Evolutionary conservation across 2,888 invertebrate genomes (phyloP), one percentile per base, ranked within the genome.

Genomic region (Ceriagrion tenellum): DNA sequence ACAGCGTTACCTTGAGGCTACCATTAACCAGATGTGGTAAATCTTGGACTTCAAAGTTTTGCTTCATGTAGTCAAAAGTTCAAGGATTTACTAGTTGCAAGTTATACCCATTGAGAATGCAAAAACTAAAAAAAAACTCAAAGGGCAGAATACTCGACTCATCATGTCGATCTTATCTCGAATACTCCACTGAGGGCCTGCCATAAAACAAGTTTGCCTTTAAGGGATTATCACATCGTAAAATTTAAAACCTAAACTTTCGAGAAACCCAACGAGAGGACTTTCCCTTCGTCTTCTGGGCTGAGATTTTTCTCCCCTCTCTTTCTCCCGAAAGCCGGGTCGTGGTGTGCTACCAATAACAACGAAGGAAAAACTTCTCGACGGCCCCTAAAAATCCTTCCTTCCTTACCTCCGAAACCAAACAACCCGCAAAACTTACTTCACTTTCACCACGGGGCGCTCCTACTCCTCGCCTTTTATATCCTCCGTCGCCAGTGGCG

Each of bases 371-470:
- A 81, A 81, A 81, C 81, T 81, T 81, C 81, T 16, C 35, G 12
- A 81, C 81, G 16, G 81, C 81, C 81, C 35, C 81, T 81, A 23
- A 81, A 59, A 30, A 81, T 81, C 81, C 59, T 59, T 47, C 47
- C 69, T 81, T 69, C 81, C 81, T 35, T 81, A 16, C 81, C 81
- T 81, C 35, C 30, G 81, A 81, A 81, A 81, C 81, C 81, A 16
- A 81, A 81, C 81, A 26, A 81, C 30, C 81, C 18, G 26, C 81
- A 81, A 81, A 47, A 81, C 81, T 81, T 81, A n/a, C 30, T 18
- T 81, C 81, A 81, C 81, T 81, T 81, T 81, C 81, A 35, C 81
- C 13, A 16, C 26, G 47, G 47, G 8, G 47, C 47, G 4, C 47
- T 47, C 47, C 0, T 18, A 12, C 30, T 81, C 35, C 26, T 18